Conservation (phyloP, 2,888 invertebrate genomes). For the Apotomis turbidana region DNA sequence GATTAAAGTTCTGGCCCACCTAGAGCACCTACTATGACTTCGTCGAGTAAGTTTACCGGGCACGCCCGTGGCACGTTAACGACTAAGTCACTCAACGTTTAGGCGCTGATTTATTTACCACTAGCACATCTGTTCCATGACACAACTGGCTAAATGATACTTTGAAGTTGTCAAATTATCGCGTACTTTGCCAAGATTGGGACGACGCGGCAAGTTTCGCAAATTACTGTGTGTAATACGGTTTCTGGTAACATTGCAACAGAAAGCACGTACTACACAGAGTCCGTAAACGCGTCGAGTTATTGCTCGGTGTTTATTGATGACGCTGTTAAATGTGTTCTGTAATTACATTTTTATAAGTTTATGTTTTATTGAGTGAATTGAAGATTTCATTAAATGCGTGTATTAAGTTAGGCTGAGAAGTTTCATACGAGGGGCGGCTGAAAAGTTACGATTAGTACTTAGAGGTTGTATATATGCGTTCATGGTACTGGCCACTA, state of each 20-base stretch:
- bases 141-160: slow-evolving; percentile 71
- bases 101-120: slow-evolving; percentile 73
- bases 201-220: slow-evolving; percentile 51
- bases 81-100: slow-evolving; percentile 70
- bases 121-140: slow-evolving; percentile 72
- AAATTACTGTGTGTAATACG: slow-evolving; percentile 50
- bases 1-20: slow-evolving; percentile 10
- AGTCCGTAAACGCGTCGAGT: neutral
- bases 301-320: neutral
- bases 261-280: slow-evolving; percentile 11
- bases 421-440: too few relatives aligned
- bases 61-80: slow-evolving; percentile 62
- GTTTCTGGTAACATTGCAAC: slow-evolving; percentile 35
- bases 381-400: too few relatives aligned
- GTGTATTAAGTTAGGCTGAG: too few relatives aligned
- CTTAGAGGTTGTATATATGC: too few relatives aligned
- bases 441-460: too few relatives aligned
- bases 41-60: slow-evolving; percentile 53
- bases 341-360: neutral
- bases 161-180: slow-evolving; percentile 80
- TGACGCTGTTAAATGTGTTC: neutral
- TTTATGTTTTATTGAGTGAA: neutral
- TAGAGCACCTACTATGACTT: slow-evolving; percentile 30
- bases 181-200: slow-evolving; percentile 61
- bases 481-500: too few relatives aligned